Evolutionary conservation across 2,797 vertebrate species (phyloP).

Genomic region (Anomalospiza imberbis): DNA sequence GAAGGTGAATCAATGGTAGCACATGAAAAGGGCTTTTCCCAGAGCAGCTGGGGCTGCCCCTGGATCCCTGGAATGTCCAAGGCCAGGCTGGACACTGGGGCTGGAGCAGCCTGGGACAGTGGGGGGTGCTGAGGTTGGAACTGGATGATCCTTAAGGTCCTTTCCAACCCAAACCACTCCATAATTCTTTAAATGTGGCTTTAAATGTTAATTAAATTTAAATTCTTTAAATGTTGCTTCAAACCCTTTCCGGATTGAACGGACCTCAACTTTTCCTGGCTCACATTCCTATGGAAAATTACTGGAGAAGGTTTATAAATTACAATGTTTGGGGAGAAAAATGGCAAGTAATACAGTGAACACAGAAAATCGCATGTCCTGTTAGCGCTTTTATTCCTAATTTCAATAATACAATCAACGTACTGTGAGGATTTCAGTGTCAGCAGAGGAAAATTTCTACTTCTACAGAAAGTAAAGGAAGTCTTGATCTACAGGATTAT

Average conservation of each 20-base stretch:
- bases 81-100: neutral
- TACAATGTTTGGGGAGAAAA: rapidly evolving
- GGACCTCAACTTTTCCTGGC: neutral
- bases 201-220: neutral
- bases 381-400: neutral
- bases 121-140: neutral
- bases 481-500: neutral
- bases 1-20: neutral
- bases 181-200: neutral
- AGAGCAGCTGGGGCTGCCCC: neutral
- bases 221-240: neutral
- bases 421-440: neutral
- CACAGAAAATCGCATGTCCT: neutral
- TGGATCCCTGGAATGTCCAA: neutral
- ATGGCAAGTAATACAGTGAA: neutral
- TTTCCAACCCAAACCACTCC: neutral
- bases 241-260: neutral
- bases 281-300: neutral
- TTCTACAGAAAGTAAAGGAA: neutral
- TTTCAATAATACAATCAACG: neutral
- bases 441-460: neutral
- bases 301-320: neutral
- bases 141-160: neutral
- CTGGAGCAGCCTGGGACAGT: rapidly evolving
- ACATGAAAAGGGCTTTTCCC: neutral